phyloP scores from a whole-genome alignment of 2,888 invertebrate species.

The Lasioglossum malachurum region DNA sequence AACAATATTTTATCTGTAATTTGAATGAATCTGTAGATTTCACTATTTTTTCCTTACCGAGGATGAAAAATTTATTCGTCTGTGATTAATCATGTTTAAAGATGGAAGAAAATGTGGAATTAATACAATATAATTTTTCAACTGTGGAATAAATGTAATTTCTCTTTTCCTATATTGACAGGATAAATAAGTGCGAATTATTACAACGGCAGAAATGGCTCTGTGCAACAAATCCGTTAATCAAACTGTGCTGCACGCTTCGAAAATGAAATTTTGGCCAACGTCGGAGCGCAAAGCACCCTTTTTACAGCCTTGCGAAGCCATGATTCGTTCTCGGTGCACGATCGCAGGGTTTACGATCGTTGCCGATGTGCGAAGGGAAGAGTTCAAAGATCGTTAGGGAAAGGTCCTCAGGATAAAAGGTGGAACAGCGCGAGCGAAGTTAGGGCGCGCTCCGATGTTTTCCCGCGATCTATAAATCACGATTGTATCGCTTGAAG shows the following conservation, averaged over 20 bases:
- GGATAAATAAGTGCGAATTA: not conserved
- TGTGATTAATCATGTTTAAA: not conserved
- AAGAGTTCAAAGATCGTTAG: not conserved
- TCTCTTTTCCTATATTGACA: too few species aligned
- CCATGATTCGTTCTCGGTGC: constrained; percentile 48
- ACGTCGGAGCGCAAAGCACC: not conserved
- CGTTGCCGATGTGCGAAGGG: constrained; percentile 33
- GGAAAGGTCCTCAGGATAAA: constrained; percentile 22
- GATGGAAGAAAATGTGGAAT: not conserved
- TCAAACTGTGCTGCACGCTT: not conserved
- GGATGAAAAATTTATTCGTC: too few species aligned
- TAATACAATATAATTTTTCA: not conserved
- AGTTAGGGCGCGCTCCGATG: not conserved
- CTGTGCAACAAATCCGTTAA: not conserved
- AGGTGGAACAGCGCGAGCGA: constrained; percentile 11
- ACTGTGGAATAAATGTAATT: too few species aligned
- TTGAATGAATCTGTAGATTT: too few species aligned
- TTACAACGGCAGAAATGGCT: too few species aligned
- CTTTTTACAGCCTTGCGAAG: constrained; percentile 51
- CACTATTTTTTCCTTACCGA: too few species aligned
- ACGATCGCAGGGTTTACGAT: constrained; percentile 63
- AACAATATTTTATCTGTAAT: too few species aligned
- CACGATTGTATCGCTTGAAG: constrained; percentile 57
- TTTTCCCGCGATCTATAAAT: constrained; percentile 57
- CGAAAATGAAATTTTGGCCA: constrained; percentile 1